Conservation (phyloP, 2,888 invertebrate genomes). For the Ferrisia virgata region DNA sequence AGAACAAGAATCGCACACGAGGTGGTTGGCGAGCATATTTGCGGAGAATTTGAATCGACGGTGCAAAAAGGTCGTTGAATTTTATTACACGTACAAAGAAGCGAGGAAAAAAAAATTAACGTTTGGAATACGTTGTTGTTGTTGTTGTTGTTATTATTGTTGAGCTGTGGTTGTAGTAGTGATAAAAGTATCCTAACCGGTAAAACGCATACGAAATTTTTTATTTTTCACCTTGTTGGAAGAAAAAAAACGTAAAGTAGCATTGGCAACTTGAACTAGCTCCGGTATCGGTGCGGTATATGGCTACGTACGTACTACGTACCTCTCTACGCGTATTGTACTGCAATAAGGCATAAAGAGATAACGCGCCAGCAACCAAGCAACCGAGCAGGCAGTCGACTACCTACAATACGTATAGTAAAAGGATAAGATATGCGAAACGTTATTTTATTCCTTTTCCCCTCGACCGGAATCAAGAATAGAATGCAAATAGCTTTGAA, state of each 20-base stretch:
- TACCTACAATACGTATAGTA: too few relatives aligned
- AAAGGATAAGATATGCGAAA: slow-evolving; percentile 39
- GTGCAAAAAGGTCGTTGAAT: not conserved
- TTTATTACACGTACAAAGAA: not conserved
- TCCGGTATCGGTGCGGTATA: too few relatives aligned
- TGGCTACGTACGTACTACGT: too few relatives aligned
- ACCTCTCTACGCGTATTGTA: too few relatives aligned
- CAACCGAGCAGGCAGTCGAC: not conserved
- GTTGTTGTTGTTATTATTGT: too few relatives aligned
- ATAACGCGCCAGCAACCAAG: too few relatives aligned
- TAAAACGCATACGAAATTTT: slow-evolving; percentile 3
- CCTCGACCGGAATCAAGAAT: slow-evolving; percentile 30
- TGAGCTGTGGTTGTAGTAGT: too few relatives aligned
- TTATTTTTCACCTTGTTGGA: slow-evolving; percentile 14
- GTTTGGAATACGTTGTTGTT: not conserved
- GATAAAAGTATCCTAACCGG: not conserved
- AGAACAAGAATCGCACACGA: not conserved
- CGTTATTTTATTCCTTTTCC: slow-evolving; percentile 37
- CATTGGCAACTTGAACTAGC: not conserved
- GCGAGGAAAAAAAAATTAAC: not conserved
- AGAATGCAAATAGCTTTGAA: slow-evolving; percentile 40
- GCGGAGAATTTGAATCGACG: not conserved
- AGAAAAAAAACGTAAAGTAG: not conserved
- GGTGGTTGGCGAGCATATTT: not conserved
- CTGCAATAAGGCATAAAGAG: not conserved